These are phyloP conservation scores for Tragelaphus buxtoni DNA, from an alignment of 2,113 vertebrate species.

Conservation along the genomic window DNA sequence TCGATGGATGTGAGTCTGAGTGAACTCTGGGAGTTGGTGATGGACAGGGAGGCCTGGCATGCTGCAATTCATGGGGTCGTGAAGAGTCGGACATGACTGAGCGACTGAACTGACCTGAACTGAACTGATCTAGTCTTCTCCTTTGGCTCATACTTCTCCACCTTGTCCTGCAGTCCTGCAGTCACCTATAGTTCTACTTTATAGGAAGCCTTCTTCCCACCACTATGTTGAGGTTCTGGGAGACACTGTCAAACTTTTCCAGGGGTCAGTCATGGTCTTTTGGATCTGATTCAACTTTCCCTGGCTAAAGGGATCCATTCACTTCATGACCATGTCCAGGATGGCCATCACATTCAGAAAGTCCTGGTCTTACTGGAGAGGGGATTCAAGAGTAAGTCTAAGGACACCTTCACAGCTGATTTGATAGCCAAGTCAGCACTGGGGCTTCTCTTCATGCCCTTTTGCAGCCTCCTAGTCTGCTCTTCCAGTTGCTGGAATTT, in stretches of 20 bases:
- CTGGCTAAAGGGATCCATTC: constrained; percentile 93
- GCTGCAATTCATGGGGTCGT: too few relatives aligned
- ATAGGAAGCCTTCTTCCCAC: constrained; percentile 86
- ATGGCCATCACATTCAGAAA: constrained; percentile 88
- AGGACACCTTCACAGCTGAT: constrained; percentile 90
- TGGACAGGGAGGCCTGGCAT: too few relatives aligned
- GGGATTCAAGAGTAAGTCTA: constrained; percentile 87
- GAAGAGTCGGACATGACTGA: too few relatives aligned
- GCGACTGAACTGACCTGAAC: too few relatives aligned
- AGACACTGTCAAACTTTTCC: constrained; percentile 91
- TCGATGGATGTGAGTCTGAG: too few relatives aligned
- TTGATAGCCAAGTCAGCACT: constrained; percentile 93
- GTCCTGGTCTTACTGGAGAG: constrained; percentile 88
- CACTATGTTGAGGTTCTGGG: constrained; percentile 90
- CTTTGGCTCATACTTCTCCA: constrained; percentile 93
- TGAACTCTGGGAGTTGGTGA: too few relatives aligned
- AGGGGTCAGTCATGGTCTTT: constrained; percentile 89
- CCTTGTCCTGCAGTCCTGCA: constrained; percentile 89
- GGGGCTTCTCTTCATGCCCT: constrained; percentile 96
- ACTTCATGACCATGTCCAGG: constrained; percentile 91
- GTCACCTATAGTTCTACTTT: constrained; percentile 87
- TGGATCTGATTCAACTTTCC: constrained; percentile 96
- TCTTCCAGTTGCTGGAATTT: constrained; percentile 97
- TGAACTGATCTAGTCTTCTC: constrained; percentile 85
- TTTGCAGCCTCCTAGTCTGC: constrained; percentile 94